Base-by-base conservation (phyloP, 2,797 vertebrate species). In the Pagetopsis macropterus region DNA sequence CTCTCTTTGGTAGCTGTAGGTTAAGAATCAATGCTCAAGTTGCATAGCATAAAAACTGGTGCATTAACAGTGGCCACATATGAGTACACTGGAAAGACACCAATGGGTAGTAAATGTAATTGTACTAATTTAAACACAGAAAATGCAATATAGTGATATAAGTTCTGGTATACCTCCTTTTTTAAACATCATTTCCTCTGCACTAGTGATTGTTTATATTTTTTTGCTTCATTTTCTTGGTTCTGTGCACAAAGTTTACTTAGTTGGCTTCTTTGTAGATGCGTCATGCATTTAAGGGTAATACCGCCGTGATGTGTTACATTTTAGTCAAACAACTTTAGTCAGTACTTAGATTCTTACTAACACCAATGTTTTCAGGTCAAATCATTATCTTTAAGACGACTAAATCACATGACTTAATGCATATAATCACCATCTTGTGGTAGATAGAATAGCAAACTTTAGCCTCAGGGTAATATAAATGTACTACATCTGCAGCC, bases 381-480 rank as follows among this genome's bases (percentile, higher is more conserved):
- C 74, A 60, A 68, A 56, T 48, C 56, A 50, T 66, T 49, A 58
- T 70, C 19, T 58, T 59, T 14, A 41, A 54, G 33, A 59, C 27
- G 23, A 17, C 51, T 73, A 63, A 37, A 70, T 70, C 61, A 50
- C 12, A 23, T 44, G 58, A 60, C 40, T 72, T 59, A 8, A 82
- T 12, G 67, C 40, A 59, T 58, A 43, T 27, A 66, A 55, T 27
- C 27, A 27, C 13, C 13, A 40, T 48, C 49, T 33, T 46, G 23
- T 37, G 19, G 37, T 45, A 31, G 58, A 66, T 13, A 40, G 37
- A 73, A 61, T 48, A 68, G 27, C 21, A 50, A 64, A 49, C 31
- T 6, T 65, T 61, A 40, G 33, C 33, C 61, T 48, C 8, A 9
- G 58, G 37, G 45, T 70, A 58, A 54, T 62, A 54, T 52, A 56